Percentiles rank a stretch among this genome's conserved stretches.
These are phyloP conservation scores for Pelobates cultripes DNA, from an alignment of 2,797 vertebrate genomes.

Conservation along the genomic window DNA sequence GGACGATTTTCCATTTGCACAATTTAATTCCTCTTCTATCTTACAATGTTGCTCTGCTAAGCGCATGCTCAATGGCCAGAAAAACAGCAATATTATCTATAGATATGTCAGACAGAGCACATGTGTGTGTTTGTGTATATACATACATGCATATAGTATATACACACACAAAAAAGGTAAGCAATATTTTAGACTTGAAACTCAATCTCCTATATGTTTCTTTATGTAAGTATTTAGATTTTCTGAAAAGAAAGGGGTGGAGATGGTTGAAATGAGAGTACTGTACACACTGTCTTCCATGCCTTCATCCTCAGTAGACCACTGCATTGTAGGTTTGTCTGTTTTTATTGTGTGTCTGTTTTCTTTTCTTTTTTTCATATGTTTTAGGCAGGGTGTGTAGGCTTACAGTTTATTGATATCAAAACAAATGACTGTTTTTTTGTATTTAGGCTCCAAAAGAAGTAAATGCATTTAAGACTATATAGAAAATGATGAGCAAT, in stretches of 20 bases:
- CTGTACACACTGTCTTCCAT: conserved; percentile 1
- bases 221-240: background rate
- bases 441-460: background rate
- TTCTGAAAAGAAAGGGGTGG: no score
- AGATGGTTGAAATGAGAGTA: background rate
- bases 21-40: no score
- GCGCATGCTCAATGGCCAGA: no score
- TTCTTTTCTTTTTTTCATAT: background rate
- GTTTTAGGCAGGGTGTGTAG: background rate
- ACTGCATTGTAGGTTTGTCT: background rate
- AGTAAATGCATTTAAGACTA: background rate
- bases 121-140: no score
- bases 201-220: background rate
- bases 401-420: conserved; percentile 11
- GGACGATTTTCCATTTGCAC: no score
- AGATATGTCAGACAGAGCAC: no score
- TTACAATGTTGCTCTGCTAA: no score
- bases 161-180: no score
- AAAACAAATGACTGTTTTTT: conserved; percentile 1
- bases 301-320: background rate
- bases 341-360: background rate
- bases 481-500: background rate
- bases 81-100: no score
- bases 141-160: no score
- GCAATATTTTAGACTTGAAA: background rate